phyloP scores from a whole-genome alignment of 2,797 vertebrate species.

The Antrozous pallidus region DNA sequence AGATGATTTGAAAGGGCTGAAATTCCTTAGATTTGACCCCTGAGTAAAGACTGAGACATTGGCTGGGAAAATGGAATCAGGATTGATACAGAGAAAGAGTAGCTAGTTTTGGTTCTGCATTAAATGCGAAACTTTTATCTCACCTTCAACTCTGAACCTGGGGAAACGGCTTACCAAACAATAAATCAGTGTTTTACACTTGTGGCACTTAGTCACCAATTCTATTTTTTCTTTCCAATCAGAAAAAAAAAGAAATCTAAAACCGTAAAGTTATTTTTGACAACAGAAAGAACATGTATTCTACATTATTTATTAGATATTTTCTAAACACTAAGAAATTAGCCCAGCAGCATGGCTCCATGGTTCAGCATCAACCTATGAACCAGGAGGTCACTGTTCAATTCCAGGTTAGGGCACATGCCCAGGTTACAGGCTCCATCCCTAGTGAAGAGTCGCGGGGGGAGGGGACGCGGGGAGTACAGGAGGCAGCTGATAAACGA shows the following conservation, averaged over 20 bases:
- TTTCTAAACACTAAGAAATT: slow-evolving; percentile 10
- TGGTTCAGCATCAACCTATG: too few relatives aligned
- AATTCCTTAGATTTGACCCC: slow-evolving; percentile 6
- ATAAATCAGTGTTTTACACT: neutral
- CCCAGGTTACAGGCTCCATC: too few relatives aligned
- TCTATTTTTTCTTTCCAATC: neutral
- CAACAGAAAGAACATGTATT: slow-evolving; percentile 36
- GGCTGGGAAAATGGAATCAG: neutral
- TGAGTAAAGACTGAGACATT: neutral
- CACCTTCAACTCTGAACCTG: neutral
- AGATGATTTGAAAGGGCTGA: neutral
- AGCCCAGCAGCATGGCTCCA: neutral
- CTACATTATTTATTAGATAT: neutral
- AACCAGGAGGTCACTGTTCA: too few relatives aligned
- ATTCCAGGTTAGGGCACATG: too few relatives aligned
- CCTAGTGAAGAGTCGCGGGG: too few relatives aligned
- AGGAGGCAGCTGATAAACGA: too few relatives aligned
- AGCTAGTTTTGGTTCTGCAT: neutral
- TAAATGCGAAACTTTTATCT: neutral
- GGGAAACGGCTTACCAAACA: neutral
- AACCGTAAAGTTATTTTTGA: neutral
- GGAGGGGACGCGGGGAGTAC: too few relatives aligned
- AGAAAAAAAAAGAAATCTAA: neutral
- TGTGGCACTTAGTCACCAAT: neutral
- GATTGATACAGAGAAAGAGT: neutral